Conservation (phyloP, 2,888 invertebrate genomes). For the Ernsta delagoae region DNA sequence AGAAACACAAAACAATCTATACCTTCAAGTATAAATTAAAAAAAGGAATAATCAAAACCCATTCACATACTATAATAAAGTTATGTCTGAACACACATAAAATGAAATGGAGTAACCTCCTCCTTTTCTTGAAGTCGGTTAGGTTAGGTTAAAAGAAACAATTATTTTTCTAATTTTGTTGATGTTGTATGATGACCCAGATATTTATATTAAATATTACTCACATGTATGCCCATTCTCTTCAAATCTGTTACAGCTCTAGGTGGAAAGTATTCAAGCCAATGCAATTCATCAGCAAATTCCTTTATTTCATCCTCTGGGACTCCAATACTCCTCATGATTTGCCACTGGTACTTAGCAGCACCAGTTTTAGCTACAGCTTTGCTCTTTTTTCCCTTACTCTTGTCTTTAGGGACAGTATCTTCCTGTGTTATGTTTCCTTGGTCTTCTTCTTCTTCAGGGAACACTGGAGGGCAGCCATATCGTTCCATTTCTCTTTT, state of each 20-base stretch:
- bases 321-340: constrained; percentile 97
- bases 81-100: too few species aligned
- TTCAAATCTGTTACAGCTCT: constrained; percentile 93
- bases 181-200: too few species aligned
- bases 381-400: constrained; percentile 97
- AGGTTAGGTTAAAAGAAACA: neutral
- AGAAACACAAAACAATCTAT: neutral
- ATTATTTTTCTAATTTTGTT: too few species aligned
- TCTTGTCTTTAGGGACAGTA: constrained; percentile 86
- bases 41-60: too few species aligned
- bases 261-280: constrained; percentile 99
- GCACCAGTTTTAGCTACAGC: constrained; percentile 95
- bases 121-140: too few species aligned
- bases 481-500: constrained; percentile 96
- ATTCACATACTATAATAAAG: too few species aligned
- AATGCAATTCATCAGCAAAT: constrained; percentile 95
- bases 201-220: constrained; percentile 50
- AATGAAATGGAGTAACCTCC: too few species aligned
- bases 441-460: constrained; percentile 82
- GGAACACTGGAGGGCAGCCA: constrained; percentile 97
- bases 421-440: constrained; percentile 79
- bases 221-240: constrained; percentile 95
- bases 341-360: constrained; percentile 99
- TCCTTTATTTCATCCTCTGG: constrained; percentile 95
- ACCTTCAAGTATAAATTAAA: neutral